A percentile compares a stretch with the other conserved stretches of the same genome.
Conservation (phyloP, 2,797 vertebrate species). For the Podarcis lilfordi region DNA sequence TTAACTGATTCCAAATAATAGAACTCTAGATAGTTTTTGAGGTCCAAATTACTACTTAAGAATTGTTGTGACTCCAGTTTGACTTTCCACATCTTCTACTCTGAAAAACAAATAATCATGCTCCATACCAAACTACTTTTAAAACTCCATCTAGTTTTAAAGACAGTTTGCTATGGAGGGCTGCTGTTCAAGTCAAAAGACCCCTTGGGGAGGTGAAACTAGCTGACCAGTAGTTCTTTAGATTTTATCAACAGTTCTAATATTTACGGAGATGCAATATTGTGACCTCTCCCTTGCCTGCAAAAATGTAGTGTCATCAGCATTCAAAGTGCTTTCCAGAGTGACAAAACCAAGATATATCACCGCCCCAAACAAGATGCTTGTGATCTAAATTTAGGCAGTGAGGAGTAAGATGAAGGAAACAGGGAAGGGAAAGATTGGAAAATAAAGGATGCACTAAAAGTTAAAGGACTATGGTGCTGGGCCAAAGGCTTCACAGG, state of each 20-base stretch:
- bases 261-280: neutral
- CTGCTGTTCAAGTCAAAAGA: neutral
- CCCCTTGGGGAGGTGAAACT: neutral
- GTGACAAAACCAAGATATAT: neutral
- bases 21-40: neutral
- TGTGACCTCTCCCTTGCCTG: neutral
- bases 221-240: neutral
- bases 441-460: neutral
- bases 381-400: neutral
- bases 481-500: neutral
- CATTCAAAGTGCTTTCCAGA: neutral
- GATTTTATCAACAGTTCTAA: neutral
- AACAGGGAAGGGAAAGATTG: neutral
- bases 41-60: neutral
- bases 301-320: neutral
- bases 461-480: neutral
- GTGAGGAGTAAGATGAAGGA: too few species aligned
- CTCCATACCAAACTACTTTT: neutral
- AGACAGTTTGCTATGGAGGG: neutral
- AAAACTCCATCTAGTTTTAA: neutral
- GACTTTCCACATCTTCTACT: too few species aligned
- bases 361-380: neutral
- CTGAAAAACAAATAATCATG: neutral
- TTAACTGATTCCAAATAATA: neutral
- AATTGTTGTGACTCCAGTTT: neutral